phyloP scores from a whole-genome alignment of 2,113 vertebrate species.

The Sclerurus mexicanus region DNA sequence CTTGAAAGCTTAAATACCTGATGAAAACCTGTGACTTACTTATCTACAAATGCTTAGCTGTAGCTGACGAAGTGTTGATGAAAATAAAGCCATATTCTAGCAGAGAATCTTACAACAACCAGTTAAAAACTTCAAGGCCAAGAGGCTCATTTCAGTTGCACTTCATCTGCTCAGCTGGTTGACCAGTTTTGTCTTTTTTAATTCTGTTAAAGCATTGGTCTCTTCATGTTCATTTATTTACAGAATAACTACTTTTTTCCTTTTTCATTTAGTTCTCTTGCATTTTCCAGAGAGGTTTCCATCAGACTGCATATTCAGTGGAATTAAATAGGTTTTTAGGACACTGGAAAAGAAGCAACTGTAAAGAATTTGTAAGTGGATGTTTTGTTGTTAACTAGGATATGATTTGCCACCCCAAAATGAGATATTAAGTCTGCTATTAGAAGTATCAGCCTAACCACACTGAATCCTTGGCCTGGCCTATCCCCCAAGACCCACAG shows the following conservation, averaged over 20 bases:
- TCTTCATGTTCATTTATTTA: background rate
- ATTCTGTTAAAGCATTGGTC: background rate
- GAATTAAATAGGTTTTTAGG: constrained; percentile 23
- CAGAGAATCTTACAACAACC: background rate
- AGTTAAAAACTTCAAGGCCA: background rate
- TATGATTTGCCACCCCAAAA: background rate
- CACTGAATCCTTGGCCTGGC: background rate
- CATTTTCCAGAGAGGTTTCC: background rate
- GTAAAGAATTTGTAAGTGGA: background rate
- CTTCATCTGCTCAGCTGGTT: background rate
- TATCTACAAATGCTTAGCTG: background rate
- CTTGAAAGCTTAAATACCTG: background rate
- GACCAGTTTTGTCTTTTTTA: background rate
- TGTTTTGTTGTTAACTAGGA: background rate
- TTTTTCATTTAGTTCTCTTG: background rate
- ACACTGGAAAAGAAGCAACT: background rate
- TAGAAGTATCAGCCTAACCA: background rate
- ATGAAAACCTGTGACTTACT: background rate
- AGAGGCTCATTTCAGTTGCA: background rate
- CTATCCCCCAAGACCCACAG: background rate
- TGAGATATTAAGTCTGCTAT: background rate
- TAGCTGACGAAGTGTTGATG: background rate
- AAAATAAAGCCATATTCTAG: background rate
- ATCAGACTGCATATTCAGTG: background rate
- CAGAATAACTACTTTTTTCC: background rate